A percentile compares a stretch with the other conserved stretches of the same genome.
phyloP scores from a whole-genome alignment of 2,888 invertebrate genomes.

The Trachelus iudaicus region DNA sequence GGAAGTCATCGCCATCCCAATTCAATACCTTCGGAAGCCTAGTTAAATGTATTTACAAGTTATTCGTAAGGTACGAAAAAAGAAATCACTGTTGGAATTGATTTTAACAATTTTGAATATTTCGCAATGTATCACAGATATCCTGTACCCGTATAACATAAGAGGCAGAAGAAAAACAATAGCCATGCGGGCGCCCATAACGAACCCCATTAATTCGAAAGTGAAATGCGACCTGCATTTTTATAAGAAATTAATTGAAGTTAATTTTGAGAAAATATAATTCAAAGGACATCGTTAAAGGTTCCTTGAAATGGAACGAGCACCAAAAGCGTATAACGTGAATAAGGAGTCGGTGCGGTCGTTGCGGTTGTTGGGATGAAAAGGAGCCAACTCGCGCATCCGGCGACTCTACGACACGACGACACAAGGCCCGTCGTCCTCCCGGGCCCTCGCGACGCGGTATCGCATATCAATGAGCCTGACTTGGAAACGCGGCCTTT shows the following conservation, averaged over 20 bases:
- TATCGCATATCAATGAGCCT: slow-evolving; percentile 50
- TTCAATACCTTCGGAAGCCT: background rate
- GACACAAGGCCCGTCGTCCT: slow-evolving; percentile 43
- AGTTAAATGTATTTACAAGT: background rate
- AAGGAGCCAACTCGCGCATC: slow-evolving; percentile 47
- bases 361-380: slow-evolving; percentile 36
- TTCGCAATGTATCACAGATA: background rate
- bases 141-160: background rate
- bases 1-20: background rate
- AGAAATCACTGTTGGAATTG: background rate
- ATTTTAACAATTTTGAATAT: background rate
- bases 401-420: slow-evolving; percentile 39
- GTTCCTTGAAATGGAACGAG: background rate
- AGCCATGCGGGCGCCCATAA: background rate
- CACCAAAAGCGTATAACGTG: slow-evolving; percentile 6
- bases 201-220: background rate
- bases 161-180: background rate
- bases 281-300: background rate
- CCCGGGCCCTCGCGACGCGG: slow-evolving; percentile 27
- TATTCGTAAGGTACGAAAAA: background rate
- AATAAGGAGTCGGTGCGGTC: slow-evolving; percentile 1
- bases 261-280: background rate
- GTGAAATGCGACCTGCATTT: background rate
- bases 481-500: slow-evolving; percentile 35
- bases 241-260: background rate